Evolutionary conservation across 1,140 invertebrate genomes (phyloP), one percentile per base, ranked within the genome.

Genomic region (Contarinia nasturtii): DNA sequence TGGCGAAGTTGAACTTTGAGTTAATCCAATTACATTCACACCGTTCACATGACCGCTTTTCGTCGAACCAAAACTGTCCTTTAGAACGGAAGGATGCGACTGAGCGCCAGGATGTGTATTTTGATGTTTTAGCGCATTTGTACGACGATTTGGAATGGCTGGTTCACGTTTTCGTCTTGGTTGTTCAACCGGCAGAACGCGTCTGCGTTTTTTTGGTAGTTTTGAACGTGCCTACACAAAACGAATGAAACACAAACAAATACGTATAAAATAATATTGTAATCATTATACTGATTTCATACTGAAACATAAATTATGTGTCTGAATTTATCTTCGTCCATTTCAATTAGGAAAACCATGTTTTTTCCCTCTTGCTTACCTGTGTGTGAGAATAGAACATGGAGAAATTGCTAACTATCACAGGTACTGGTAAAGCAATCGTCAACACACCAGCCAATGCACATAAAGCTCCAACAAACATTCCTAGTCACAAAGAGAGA

Each of bases 341-440:
- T 3, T n/a, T 38, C 14, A 17, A 38, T 38, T n/a, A n/a, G 17
- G 14, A 27, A 27, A 27, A 5, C 10, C 3, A 27, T 27, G 27
- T 27, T 27, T 3, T 3, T 27, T 34, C 37, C 10, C 49, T 42
- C 7, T 17, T 19, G 55, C 58, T 71, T 64, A 77, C 78, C 74
- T 82, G 79, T 3, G 87, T 91, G 58, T 94, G 88, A 1, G 86
- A 89, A 61, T 92, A 92, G 64, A 91, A 91, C 78, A 89, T 86
- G 19, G 83, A 85, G 70, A 93, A 93, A 66, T 93, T 94, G 54
- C 82, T 86, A 47, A 93, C 89, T 51, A 94, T 92, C 54, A 93
- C 88, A 4, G 89, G 90, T 37, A 95, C 88, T 0, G 88, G 88
- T 21, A 94, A 72, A 1, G 88, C 87, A 53, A 94, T 93, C 19